A percentile compares a stretch with the other conserved stretches of the same genome.
phyloP scores from a whole-genome alignment of 2,797 vertebrate species.

The Phoxinus dragarum region DNA sequence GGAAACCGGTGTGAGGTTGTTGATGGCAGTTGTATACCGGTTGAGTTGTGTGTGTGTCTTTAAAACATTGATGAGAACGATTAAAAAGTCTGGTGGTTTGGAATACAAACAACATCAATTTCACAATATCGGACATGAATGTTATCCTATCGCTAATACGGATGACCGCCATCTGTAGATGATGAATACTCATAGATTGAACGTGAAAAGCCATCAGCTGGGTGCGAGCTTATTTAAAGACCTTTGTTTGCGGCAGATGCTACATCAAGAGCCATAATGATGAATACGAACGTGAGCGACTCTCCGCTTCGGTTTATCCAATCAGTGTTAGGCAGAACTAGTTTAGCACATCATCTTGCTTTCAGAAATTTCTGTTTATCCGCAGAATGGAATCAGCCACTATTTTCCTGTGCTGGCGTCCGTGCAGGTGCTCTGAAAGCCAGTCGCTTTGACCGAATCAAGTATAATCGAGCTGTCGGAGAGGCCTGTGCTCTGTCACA shows the following conservation, averaged over 20 bases:
- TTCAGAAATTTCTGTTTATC: constrained; percentile 40
- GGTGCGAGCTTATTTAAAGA: constrained; percentile 66
- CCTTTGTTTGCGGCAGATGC: constrained; percentile 67
- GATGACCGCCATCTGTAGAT: constrained; percentile 73
- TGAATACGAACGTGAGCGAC: constrained; percentile 36
- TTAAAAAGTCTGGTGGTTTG: constrained; percentile 53
- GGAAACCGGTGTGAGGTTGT: constrained; percentile 36
- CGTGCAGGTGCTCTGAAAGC: constrained; percentile 61
- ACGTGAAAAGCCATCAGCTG: constrained; percentile 66
- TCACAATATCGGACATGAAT: constrained; percentile 24
- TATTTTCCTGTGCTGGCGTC: constrained; percentile 43
- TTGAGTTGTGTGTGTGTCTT: background rate
- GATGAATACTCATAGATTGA: constrained; percentile 74
- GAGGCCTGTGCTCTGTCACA: constrained; percentile 73
- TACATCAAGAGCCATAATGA: constrained; percentile 63
- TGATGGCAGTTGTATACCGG: constrained; percentile 14
- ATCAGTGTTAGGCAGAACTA: constrained; percentile 33
- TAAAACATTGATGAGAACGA: constrained; percentile 27
- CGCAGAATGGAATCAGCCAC: constrained; percentile 55
- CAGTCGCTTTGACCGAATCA: constrained; percentile 73
- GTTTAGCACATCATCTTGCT: constrained; percentile 36
- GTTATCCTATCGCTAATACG: constrained; percentile 66
- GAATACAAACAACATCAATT: constrained; percentile 61
- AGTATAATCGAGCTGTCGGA: constrained; percentile 75
- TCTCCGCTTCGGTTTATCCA: constrained; percentile 30